These are phyloP conservation scores for Glossosoma conforme DNA, from an alignment of 1,140 invertebrate species.

Conservation along the genomic window DNA sequence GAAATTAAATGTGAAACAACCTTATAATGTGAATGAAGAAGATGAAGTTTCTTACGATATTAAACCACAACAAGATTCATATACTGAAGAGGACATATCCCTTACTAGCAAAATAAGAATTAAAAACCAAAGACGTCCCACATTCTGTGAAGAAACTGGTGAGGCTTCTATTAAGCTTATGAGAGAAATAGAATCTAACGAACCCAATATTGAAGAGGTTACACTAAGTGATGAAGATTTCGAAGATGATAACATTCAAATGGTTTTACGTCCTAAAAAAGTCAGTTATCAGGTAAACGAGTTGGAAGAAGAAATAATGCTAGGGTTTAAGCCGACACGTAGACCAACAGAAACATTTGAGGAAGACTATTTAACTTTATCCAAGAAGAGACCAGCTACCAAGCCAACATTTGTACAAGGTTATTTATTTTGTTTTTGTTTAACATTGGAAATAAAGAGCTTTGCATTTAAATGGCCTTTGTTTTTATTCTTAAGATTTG, in stretches of 20 bases:
- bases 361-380: conserved; percentile 59
- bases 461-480: no score
- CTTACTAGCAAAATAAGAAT: conserved; percentile 72
- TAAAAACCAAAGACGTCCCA: conserved; percentile 57
- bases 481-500: not conserved
- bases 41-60: conserved; percentile 57
- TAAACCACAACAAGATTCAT: conserved; percentile 41
- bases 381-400: conserved; percentile 56
- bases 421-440: conserved; percentile 39
- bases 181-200: conserved; percentile 60
- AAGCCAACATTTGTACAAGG: conserved; percentile 62
- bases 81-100: conserved; percentile 74
- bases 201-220: conserved; percentile 41
- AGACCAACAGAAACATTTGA: conserved; percentile 45
- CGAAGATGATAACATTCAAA: conserved; percentile 50
- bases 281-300: conserved; percentile 51
- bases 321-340: conserved; percentile 48
- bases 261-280: conserved; percentile 50
- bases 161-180: conserved; percentile 64
- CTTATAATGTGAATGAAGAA: conserved; percentile 38
- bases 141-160: conserved; percentile 63
- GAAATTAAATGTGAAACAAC: conserved; percentile 49
- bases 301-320: conserved; percentile 51
- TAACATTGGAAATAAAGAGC: no score
- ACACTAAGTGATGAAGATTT: conserved; percentile 44